Conservation (phyloP, 2,888 invertebrate species). For the Ditula angustiorana region DNA sequence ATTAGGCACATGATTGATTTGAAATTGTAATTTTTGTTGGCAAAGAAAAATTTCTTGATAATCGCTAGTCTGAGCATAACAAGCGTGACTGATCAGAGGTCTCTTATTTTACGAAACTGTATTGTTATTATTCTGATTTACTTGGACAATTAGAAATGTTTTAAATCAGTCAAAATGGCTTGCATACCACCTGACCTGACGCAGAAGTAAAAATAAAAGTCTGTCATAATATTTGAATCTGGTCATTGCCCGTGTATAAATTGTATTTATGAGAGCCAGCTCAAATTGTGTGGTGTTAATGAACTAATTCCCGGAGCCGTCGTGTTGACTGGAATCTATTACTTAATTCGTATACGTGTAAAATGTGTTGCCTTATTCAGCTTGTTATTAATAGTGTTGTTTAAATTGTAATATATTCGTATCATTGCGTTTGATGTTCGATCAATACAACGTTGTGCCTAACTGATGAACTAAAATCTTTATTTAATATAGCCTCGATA, state of each 20-base stretch:
- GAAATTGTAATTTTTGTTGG: no score
- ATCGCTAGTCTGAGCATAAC: no score
- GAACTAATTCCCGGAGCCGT: conserved; percentile 4
- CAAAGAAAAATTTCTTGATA: no score
- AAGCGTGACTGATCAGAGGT: no score
- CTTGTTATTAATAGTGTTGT: conserved; percentile 39
- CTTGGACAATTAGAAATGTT: no score
- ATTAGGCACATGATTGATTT: no score
- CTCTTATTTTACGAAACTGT: no score
- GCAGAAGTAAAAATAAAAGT: no score
- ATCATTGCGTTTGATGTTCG: conserved; percentile 31
- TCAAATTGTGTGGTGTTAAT: conserved; percentile 17
- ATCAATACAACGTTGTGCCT: conserved; percentile 28
- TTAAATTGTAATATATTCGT: conserved; percentile 38
- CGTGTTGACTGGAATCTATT: conserved; percentile 11
- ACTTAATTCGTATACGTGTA: conserved; percentile 26
- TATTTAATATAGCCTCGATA: conserved; percentile 25
- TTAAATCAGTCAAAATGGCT: no score
- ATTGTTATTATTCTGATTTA: no score
- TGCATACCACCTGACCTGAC: no score
- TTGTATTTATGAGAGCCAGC: conserved; percentile 11
- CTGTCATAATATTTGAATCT: conserved; percentile 7
- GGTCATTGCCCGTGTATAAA: conserved; percentile 16
- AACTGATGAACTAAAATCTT: conserved; percentile 30
- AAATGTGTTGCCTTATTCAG: conserved; percentile 37